Conservation (phyloP, 2,113 vertebrate genomes). For the Apaloderma vittatum region DNA sequence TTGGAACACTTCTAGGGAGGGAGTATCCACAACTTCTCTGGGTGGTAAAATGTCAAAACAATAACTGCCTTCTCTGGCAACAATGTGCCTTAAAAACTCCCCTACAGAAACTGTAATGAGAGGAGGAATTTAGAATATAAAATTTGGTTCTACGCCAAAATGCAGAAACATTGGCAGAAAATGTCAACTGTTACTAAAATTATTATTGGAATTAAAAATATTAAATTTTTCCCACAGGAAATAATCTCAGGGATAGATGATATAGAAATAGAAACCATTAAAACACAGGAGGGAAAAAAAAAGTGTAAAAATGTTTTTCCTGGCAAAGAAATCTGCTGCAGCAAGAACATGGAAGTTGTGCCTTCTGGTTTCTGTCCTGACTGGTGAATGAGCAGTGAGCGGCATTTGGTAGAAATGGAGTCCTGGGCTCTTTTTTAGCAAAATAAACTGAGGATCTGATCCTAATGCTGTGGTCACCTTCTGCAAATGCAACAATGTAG, state of each 20-base stretch:
- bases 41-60: too few relatives aligned
- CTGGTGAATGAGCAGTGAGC: neutral
- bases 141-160: conserved; percentile 23
- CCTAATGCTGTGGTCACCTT: neutral
- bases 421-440: neutral
- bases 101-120: neutral
- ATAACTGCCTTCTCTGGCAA: too few relatives aligned
- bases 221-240: conserved; percentile 58
- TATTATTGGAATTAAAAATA: conserved; percentile 55
- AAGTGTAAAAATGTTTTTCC: conserved; percentile 41
- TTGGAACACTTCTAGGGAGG: too few relatives aligned
- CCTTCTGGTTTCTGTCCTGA: neutral
- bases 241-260: conserved; percentile 45
- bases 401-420: neutral
- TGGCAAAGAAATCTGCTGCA: conserved; percentile 32
- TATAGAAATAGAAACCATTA: conserved; percentile 58
- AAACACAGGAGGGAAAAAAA: neutral
- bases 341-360: neutral
- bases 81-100: conserved; percentile 1
- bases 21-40: too few relatives aligned
- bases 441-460: neutral
- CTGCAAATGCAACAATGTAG: neutral
- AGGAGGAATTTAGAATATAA: conserved; percentile 14
- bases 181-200: conserved; percentile 42
- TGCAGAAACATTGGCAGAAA: conserved; percentile 56